These are phyloP conservation scores for Aphrophora alni DNA, from an alignment of 2,888 invertebrate species.

Conservation along the genomic window DNA sequence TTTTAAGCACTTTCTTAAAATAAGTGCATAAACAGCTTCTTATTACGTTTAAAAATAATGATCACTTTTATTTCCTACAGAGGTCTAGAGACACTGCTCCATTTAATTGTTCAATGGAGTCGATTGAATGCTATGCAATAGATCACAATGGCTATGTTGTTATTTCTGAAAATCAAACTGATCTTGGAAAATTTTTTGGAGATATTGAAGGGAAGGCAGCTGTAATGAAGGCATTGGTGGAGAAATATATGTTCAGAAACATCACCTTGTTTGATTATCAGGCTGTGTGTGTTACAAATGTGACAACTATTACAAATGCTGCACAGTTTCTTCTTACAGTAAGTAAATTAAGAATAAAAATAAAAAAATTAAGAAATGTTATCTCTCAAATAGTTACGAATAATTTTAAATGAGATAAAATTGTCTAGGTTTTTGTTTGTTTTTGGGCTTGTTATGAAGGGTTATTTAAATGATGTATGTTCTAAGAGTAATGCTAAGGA, in stretches of 20 bases:
- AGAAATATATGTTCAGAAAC: slow-evolving; percentile 72
- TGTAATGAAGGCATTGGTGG: slow-evolving; percentile 77
- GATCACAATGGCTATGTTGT: slow-evolving; percentile 92
- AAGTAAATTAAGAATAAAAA: slow-evolving; percentile 45
- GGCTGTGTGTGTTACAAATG: slow-evolving; percentile 69
- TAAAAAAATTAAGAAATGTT: no score
- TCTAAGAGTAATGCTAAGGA: no score
- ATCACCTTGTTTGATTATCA: slow-evolving; percentile 87
- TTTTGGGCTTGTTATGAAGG: no score
- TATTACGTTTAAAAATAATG: no score
- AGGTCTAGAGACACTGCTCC: slow-evolving; percentile 28
- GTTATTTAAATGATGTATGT: no score
- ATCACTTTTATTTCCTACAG: background rate
- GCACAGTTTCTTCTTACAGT: slow-evolving; percentile 56
- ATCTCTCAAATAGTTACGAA: no score
- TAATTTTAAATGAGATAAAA: no score
- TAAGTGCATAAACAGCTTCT: no score
- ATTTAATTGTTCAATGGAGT: slow-evolving; percentile 62
- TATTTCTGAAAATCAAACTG: slow-evolving; percentile 68
- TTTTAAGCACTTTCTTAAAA: no score
- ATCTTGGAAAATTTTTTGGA: slow-evolving; percentile 88
- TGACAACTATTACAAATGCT: slow-evolving; percentile 53
- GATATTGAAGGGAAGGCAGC: slow-evolving; percentile 69
- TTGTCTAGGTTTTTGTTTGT: no score
- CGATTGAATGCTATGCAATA: slow-evolving; percentile 83